These are phyloP conservation scores for Metopia argyrocephala DNA, from an alignment of 2,888 invertebrate genomes.

Conservation along the genomic window DNA sequence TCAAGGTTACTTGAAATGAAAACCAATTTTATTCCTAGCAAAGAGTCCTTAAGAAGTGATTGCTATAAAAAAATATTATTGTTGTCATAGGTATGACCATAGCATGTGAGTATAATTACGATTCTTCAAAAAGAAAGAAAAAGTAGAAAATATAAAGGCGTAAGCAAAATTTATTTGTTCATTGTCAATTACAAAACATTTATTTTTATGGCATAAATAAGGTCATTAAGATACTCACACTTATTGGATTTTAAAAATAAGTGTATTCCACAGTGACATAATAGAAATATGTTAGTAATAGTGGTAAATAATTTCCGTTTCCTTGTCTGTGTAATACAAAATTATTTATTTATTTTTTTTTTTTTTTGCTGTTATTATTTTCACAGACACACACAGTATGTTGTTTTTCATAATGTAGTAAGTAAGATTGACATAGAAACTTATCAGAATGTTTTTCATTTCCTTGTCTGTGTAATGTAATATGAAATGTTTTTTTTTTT, in stretches of 20 bases:
- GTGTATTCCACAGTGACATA: background rate
- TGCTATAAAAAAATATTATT: no score
- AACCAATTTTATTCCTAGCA: no score
- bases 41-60: no score
- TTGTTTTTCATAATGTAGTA: no score
- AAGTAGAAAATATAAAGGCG: background rate
- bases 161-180: background rate
- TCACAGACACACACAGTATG: no score
- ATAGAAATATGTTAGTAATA: background rate
- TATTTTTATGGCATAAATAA: background rate
- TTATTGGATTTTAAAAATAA: background rate
- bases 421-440: no score
- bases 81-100: background rate
- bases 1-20: no score
- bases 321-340: background rate
- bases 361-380: background rate
- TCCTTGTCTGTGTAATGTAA: background rate
- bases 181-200: background rate
- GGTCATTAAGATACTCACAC: background rate
- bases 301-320: background rate
- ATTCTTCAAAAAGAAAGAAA: background rate
- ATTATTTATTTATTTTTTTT: background rate
- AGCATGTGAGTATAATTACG: background rate
- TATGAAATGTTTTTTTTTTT: background rate
- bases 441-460: background rate